Evolutionary conservation across 2,797 vertebrate genomes (phyloP).

Genomic region (Characodon lateralis): DNA sequence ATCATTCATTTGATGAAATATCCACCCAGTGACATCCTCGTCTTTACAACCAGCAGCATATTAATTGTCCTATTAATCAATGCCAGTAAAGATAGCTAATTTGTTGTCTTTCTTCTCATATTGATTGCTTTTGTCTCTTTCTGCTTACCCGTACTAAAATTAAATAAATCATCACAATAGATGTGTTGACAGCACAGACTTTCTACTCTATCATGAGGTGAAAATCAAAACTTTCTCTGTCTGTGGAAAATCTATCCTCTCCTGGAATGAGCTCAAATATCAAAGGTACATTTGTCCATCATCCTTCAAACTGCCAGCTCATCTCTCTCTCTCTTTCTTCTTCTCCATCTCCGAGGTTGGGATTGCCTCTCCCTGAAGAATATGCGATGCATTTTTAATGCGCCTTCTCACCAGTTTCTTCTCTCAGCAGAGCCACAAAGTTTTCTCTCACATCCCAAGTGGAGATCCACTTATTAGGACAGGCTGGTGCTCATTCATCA

Average conservation of each 20-base stretch:
- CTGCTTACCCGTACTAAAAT: slow-evolving; percentile 16
- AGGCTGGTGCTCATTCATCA: slow-evolving; percentile 57
- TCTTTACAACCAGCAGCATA: slow-evolving; percentile 15
- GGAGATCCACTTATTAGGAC: slow-evolving; percentile 43
- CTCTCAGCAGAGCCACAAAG: slow-evolving; percentile 47
- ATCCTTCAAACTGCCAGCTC: slow-evolving; percentile 23
- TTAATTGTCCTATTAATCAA: slow-evolving; percentile 41
- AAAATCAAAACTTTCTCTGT: slow-evolving; percentile 15
- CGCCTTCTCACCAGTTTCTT: slow-evolving; percentile 26
- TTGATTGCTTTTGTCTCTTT: slow-evolving; percentile 28
- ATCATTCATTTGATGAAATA: slow-evolving; percentile 36
- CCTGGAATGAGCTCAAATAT: slow-evolving; percentile 26
- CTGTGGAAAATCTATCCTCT: slow-evolving; percentile 15
- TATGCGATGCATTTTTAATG: slow-evolving; percentile 65
- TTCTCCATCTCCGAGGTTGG: slow-evolving; percentile 23
- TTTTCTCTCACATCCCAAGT: slow-evolving; percentile 33
- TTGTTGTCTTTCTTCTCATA: slow-evolving; percentile 29
- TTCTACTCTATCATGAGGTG: slow-evolving; percentile 10
- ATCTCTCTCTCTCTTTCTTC: slow-evolving; percentile 9
- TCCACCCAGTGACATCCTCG: slow-evolving; percentile 13
- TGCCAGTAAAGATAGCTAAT: slow-evolving; percentile 22
- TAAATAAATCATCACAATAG: slow-evolving; percentile 28
- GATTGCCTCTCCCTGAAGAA: slow-evolving; percentile 42
- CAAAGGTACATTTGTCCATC: slow-evolving; percentile 47
- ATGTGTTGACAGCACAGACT: slow-evolving; percentile 17